Evolutionary conservation across 1,140 invertebrate genomes (phyloP).

Genomic region (Papilio dardanus): DNA sequence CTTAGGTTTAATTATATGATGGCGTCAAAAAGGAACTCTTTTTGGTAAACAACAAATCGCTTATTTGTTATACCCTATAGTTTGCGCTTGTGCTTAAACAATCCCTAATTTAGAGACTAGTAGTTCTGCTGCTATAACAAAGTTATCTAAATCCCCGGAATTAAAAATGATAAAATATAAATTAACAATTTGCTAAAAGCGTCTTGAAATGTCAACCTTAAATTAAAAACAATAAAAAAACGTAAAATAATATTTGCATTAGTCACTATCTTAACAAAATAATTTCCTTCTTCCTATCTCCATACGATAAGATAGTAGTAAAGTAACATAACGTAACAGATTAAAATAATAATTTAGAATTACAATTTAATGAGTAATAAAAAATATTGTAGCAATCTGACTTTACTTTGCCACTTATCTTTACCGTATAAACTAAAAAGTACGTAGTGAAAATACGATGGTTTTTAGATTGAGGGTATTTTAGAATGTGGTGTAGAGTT

Average conservation of each 20-base stretch:
- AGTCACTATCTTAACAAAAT: background rate
- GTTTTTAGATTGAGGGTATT: constrained; percentile 55
- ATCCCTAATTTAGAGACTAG: too few relatives aligned
- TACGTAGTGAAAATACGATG: constrained; percentile 40
- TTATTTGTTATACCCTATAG: too few relatives aligned
- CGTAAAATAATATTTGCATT: background rate
- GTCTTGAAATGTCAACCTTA: too few relatives aligned
- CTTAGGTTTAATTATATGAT: too few relatives aligned
- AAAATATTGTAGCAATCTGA: background rate
- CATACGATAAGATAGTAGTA: background rate
- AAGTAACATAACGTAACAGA: background rate
- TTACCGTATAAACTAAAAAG: constrained; percentile 19
- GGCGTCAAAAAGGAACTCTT: too few relatives aligned
- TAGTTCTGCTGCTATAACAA: too few relatives aligned
- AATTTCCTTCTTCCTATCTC: background rate
- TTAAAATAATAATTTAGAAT: background rate
- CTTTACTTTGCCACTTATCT: constrained; percentile 26
- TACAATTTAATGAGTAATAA: constrained; percentile 4
- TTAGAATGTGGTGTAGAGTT: constrained; percentile 40
- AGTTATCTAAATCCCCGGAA: too few relatives aligned
- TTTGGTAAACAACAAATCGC: too few relatives aligned
- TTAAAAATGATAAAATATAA: too few relatives aligned
- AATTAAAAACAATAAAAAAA: too few relatives aligned
- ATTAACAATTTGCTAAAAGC: too few relatives aligned
- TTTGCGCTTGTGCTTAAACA: too few relatives aligned